These are phyloP conservation scores for Nannobrachium achirus DNA, from an alignment of 2,113 vertebrate genomes.

Conservation along the genomic window DNA sequence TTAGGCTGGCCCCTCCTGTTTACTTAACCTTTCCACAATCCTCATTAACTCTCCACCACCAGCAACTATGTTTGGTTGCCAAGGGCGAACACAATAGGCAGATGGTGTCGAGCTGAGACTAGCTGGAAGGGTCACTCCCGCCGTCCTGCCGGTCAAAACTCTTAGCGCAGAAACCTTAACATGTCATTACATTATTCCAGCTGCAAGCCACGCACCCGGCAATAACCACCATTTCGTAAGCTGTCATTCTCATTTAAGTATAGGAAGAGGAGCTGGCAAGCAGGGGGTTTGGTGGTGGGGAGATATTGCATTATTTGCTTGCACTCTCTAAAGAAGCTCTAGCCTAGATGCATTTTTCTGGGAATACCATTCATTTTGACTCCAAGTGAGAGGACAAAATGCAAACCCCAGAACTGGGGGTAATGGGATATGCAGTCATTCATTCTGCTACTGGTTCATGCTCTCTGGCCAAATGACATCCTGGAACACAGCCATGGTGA, in stretches of 20 bases:
- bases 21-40: conserved; percentile 81
- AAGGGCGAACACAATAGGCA: conserved; percentile 76
- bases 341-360: conserved; percentile 9
- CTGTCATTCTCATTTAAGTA: conserved; percentile 46
- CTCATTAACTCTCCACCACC: conserved; percentile 79
- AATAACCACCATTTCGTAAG: conserved; percentile 45
- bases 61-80: conserved; percentile 71
- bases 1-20: conserved; percentile 78
- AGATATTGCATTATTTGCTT: conserved; percentile 42
- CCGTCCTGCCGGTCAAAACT: conserved; percentile 56
- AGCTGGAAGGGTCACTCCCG: conserved; percentile 59
- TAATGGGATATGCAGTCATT: conserved; percentile 76
- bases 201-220: conserved; percentile 44
- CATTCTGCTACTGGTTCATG: conserved; percentile 68
- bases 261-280: conserved; percentile 39
- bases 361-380: conserved; percentile 60
- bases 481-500: conserved; percentile 59
- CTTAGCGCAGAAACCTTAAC: conserved; percentile 57
- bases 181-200: conserved; percentile 65
- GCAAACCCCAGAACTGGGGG: conserved; percentile 68
- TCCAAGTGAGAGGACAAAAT: conserved; percentile 63
- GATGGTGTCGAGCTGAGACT: conserved; percentile 70
- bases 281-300: conserved; percentile 19
- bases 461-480: conserved; percentile 72
- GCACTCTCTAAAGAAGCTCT: conserved; percentile 34